These are phyloP conservation scores for Oedothorax gibbosus DNA, from an alignment of 1,140 invertebrate genomes.

Conservation along the genomic window DNA sequence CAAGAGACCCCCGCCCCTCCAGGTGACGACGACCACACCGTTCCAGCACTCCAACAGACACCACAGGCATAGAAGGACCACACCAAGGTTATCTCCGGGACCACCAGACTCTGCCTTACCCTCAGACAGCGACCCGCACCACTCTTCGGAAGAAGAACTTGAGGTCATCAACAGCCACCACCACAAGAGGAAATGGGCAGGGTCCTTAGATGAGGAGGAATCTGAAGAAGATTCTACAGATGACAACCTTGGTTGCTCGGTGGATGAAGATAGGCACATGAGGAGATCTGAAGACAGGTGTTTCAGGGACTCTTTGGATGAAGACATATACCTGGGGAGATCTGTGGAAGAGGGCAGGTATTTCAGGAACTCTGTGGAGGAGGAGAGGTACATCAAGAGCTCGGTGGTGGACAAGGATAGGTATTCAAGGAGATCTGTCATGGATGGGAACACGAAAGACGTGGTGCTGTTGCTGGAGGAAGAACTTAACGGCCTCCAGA, in stretches of 20 bases:
- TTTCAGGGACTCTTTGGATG: too few relatives aligned
- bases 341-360: too few relatives aligned
- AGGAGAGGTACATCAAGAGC: too few relatives aligned
- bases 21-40: slow-evolving; percentile 24
- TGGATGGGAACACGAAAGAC: too few relatives aligned
- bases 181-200: slow-evolving; percentile 74
- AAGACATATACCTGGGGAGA: too few relatives aligned
- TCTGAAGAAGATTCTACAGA: slow-evolving; percentile 74
- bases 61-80: slow-evolving; percentile 3
- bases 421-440: too few relatives aligned
- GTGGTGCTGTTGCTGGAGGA: too few relatives aligned
- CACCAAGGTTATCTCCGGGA: not conserved
- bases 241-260: slow-evolving; percentile 63
- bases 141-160: slow-evolving; percentile 90
- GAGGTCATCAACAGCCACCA: slow-evolving; percentile 79
- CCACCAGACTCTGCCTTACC: slow-evolving; percentile 67
- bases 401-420: too few relatives aligned
- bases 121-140: slow-evolving; percentile 77
- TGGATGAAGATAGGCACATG: slow-evolving; percentile 64
- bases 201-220: too few relatives aligned
- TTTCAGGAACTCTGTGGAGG: too few relatives aligned
- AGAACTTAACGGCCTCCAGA: too few relatives aligned
- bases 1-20: slow-evolving; percentile 21
- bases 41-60: slow-evolving; percentile 27
- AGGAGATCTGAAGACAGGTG: too few relatives aligned